Conservation (phyloP, 2,113 vertebrate genomes). For the Brachirus orientalis region DNA sequence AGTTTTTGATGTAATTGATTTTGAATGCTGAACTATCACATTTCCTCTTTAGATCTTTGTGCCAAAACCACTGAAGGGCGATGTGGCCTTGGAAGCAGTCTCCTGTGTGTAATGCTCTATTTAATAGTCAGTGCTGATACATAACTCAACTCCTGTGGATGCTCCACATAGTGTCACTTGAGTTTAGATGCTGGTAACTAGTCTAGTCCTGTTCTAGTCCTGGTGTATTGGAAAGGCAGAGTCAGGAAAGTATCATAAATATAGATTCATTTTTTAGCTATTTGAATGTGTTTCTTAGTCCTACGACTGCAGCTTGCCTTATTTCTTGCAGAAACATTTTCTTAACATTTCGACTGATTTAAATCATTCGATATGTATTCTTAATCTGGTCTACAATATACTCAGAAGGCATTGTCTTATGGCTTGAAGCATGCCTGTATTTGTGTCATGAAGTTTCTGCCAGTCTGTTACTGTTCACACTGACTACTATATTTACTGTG, state of each 20-base stretch:
- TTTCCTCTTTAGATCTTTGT: slow-evolving; percentile 27
- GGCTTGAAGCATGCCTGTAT: slow-evolving; percentile 25
- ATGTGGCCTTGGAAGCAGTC: slow-evolving; percentile 49
- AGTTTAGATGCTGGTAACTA: slow-evolving; percentile 25
- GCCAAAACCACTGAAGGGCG: slow-evolving; percentile 53
- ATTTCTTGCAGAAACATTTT: no score
- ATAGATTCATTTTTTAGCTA: no score
- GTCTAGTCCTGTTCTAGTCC: slow-evolving; percentile 3
- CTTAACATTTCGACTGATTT: no score
- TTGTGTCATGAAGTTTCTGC: slow-evolving; percentile 43
- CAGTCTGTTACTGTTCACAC: slow-evolving; percentile 42
- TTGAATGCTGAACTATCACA: slow-evolving; percentile 21
- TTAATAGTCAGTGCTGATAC: slow-evolving; percentile 12
- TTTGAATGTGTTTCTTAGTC: not conserved
- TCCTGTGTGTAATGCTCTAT: slow-evolving; percentile 29
- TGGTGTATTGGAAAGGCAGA: no score
- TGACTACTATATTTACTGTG: slow-evolving; percentile 76
- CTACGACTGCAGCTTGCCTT: no score
- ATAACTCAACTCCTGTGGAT: slow-evolving; percentile 25
- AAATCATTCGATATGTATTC: no score
- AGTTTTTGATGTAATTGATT: not conserved
- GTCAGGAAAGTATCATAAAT: no score
- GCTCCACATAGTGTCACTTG: slow-evolving; percentile 28
- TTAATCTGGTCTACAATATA: no score
- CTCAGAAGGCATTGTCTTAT: not conserved